phyloP scores from a whole-genome alignment of 2,113 vertebrate genomes.

The Phyllostomus discolor region DNA sequence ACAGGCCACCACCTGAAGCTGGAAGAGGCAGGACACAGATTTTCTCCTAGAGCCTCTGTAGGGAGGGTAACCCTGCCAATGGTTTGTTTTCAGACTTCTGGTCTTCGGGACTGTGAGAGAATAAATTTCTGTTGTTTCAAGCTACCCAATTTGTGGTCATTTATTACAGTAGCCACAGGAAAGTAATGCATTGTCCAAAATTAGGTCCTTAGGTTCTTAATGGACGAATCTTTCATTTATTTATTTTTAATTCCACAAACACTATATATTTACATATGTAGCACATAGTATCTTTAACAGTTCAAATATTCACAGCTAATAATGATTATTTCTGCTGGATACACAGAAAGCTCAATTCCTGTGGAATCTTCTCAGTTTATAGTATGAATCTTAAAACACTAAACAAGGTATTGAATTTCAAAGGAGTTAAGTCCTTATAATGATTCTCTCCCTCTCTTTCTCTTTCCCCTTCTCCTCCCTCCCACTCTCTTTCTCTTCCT shows the following conservation, averaged over 20 bases:
- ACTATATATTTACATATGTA: not conserved
- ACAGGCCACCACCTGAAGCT: not conserved
- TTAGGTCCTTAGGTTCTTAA: not conserved
- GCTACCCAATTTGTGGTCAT: not conserved
- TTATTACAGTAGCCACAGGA: not conserved
- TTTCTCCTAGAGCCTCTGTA: not conserved
- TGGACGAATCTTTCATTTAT: not conserved
- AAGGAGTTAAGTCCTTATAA: not conserved
- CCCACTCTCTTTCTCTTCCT: not conserved
- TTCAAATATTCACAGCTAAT: not conserved
- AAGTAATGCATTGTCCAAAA: not conserved
- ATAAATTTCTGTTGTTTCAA: not conserved
- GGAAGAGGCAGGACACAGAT: not conserved
- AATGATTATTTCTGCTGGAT: not conserved
- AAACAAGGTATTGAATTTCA: not conserved
- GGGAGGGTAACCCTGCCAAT: fast-evolving
- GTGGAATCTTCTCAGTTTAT: not conserved
- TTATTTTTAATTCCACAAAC: not conserved
- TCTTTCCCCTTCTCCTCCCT: not conserved
- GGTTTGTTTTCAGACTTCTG: not conserved
- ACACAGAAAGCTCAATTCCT: not conserved
- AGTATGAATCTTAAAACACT: not conserved
- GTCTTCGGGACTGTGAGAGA: not conserved
- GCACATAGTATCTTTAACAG: not conserved
- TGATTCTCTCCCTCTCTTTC: not conserved